Base-by-base conservation (phyloP, 1,140 invertebrate species). In the Physella acuta region DNA sequence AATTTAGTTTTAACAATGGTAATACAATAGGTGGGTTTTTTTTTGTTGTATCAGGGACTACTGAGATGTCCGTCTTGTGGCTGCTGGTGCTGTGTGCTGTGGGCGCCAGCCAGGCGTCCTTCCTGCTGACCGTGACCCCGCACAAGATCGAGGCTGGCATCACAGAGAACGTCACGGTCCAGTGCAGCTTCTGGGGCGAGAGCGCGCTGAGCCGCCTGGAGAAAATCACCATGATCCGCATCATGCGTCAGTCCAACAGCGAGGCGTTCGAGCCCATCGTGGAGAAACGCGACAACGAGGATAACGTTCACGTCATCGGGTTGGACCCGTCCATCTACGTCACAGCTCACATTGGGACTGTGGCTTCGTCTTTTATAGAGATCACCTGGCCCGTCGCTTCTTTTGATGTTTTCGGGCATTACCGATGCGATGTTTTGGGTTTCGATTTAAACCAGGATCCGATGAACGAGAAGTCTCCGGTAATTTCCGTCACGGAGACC, bases 401-500 rank as follows among this genome's bases (percentile, higher is more conserved):
- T 5, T 28, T 4, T 8, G 36, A 61, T 24, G 16, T 61, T 3
- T n/a, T 37, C 1, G 59, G 59, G 0, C 3, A 24, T 17, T 61
- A 61, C 36, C 59, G 59, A 4, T 61, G 59, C 28, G 59, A 61
- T 28, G 30, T 61, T 26, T 26, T 61, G 1, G 59, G 59, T 11
- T 61, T 61, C 36, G 28, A 36, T 20, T 26, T 26, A 8, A 61
- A 36, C 36, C 34, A 24, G 14, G 59, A 61, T 24, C 11, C 28
- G 1, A 17, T 61, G 16, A 4, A 28, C 1, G 59, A 61, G 37
- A 61, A 61, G 37, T 36, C 59, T 1, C 59, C 59, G 1, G 36
- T 61, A 1, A 14, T 61, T n/a, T 4, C 8, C 3, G 5, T 61
- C 11, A 20, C 14, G 28, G 59, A 61, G 30, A 61, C 31, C 16